Evolutionary conservation across 2,113 vertebrate genomes (phyloP).

Genomic region (Apistogramma diplotaenia): DNA sequence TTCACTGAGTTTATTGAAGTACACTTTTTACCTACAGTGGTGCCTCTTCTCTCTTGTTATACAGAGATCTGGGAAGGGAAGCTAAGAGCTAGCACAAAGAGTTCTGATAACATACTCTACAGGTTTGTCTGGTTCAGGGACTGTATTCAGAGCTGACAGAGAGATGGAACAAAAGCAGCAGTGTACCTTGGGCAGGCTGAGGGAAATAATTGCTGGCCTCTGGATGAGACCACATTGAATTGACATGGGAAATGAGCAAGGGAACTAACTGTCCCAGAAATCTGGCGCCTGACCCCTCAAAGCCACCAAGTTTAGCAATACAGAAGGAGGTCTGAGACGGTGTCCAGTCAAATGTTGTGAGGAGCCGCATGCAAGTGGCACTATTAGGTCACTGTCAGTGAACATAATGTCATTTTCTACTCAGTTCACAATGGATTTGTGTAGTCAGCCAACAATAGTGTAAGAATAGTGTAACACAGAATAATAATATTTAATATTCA

Average conservation of each 20-base stretch:
- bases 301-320: constrained; percentile 72
- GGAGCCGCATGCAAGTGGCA: not conserved
- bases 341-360: not conserved
- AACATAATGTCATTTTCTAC: too few species aligned
- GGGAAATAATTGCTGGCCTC: constrained; percentile 81
- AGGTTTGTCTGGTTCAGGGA: constrained; percentile 73
- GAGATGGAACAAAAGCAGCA: constrained; percentile 87
- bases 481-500: too few species aligned
- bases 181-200: constrained; percentile 84
- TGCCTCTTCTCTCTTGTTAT: constrained; percentile 48
- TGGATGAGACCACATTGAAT: constrained; percentile 87
- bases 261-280: constrained; percentile 77
- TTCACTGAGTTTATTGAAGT: constrained; percentile 37
- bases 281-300: constrained; percentile 73
- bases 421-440: too few species aligned
- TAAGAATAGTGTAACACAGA: too few species aligned
- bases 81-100: constrained; percentile 66
- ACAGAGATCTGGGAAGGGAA: constrained; percentile 44
- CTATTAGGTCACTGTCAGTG: too few species aligned
- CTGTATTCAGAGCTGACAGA: constrained; percentile 80
- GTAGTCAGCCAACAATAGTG: too few species aligned
- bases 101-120: constrained; percentile 76
- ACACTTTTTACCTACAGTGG: constrained; percentile 29
- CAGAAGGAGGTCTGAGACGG: not conserved
- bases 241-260: constrained; percentile 74